These are phyloP conservation scores for Apolygus lucorum DNA, from an alignment of 1,140 invertebrate species.

Conservation along the genomic window DNA sequence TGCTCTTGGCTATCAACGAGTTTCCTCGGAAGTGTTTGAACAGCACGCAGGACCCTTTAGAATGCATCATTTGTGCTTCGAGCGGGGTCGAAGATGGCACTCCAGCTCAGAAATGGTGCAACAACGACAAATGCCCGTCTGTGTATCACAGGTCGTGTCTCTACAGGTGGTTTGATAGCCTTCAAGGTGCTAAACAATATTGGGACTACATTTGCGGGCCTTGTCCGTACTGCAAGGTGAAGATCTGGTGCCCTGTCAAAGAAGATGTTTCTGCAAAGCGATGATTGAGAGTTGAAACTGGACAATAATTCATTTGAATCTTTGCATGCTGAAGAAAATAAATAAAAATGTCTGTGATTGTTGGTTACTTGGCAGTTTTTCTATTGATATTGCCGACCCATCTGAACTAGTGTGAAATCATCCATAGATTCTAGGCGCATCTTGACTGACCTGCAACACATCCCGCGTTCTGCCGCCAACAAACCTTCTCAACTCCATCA, in stretches of 20 bases:
- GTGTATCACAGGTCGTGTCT: background rate
- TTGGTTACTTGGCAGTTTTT: no score
- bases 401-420: no score
- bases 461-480: no score
- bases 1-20: background rate
- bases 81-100: background rate
- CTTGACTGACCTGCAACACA: no score
- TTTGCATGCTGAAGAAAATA: no score
- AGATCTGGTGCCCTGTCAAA: background rate
- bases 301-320: no score
- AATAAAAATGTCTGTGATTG: no score
- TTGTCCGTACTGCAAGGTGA: background rate
- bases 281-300: no score
- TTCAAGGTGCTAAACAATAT: background rate
- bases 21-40: background rate
- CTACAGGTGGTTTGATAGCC: conserved; percentile 1
- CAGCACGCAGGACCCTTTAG: background rate
- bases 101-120: conserved; percentile 4
- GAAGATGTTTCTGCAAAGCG: no score
- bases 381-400: no score
- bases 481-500: no score
- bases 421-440: no score
- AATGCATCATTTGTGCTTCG: background rate
- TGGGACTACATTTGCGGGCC: conserved; percentile 2
- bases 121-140: conserved; percentile 8